Conservation (phyloP, 2,888 invertebrate species). For the Nomada lathburiana region DNA sequence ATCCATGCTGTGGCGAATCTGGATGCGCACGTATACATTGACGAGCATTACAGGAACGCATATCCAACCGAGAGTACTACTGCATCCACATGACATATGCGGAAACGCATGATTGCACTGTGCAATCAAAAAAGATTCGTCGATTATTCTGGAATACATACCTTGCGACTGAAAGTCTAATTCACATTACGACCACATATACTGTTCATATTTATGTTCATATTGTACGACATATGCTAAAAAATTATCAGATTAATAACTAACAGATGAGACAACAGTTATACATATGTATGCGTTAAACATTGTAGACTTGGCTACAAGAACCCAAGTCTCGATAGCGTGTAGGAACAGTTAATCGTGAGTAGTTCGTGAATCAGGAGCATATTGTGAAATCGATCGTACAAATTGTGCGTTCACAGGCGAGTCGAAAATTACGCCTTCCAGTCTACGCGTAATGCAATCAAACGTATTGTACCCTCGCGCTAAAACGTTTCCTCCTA, state of each 20-base stretch:
- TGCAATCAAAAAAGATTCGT: constrained; percentile 24
- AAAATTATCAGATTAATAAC: too few species aligned
- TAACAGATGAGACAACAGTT: too few species aligned
- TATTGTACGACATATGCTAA: background rate
- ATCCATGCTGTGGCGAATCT: constrained; percentile 52
- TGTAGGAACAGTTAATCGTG: background rate
- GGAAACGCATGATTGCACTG: constrained; percentile 41
- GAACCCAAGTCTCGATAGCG: background rate
- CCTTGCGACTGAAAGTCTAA: background rate
- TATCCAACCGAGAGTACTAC: constrained; percentile 15
- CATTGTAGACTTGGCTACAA: background rate
- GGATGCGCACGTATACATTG: constrained; percentile 14
- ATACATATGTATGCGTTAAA: background rate
- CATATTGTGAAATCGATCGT: constrained; percentile 29
- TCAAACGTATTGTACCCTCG: constrained; percentile 13
- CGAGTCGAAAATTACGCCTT: constrained; percentile 24
- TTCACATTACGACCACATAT: background rate
- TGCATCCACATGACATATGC: constrained; percentile 52
- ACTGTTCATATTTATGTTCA: background rate
- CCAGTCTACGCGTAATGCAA: constrained; percentile 13
- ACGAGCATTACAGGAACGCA: constrained; percentile 41
- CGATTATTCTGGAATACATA: background rate
- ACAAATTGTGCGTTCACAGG: constrained; percentile 27
- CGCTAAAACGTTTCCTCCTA: background rate
- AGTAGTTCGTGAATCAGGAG: background rate